These are phyloP conservation scores for Ips typographus DNA, from an alignment of 1,140 invertebrate species.

Conservation along the genomic window DNA sequence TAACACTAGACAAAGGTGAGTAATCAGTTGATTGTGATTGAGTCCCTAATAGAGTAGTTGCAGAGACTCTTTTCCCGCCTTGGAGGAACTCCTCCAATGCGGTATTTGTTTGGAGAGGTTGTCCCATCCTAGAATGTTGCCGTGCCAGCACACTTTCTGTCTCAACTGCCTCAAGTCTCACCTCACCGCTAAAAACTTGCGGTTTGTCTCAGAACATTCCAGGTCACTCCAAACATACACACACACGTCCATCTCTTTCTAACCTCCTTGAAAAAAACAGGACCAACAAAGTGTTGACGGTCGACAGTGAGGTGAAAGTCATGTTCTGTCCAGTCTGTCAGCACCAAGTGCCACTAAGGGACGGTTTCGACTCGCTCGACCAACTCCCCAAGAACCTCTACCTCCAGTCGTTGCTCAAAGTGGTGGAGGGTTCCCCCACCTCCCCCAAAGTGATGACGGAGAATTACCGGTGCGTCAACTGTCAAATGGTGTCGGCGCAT, in stretches of 20 bases:
- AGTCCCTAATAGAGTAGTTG: background rate
- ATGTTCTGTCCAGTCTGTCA: constrained; percentile 46
- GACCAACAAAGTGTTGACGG: background rate
- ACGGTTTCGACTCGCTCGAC: constrained; percentile 51
- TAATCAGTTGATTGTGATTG: background rate
- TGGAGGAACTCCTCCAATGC: constrained; percentile 71
- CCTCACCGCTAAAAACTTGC: constrained; percentile 44
- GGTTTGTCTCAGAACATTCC: background rate
- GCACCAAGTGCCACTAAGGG: constrained; percentile 47
- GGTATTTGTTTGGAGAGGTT: constrained; percentile 69
- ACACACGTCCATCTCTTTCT: background rate
- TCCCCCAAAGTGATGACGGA: constrained; percentile 39
- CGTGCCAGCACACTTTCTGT: constrained; percentile 78
- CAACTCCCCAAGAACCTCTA: constrained; percentile 61
- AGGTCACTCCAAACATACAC: background rate
- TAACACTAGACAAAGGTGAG: constrained; percentile 3
- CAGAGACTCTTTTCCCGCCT: constrained; percentile 51
- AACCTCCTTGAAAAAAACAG: too few relatives aligned
- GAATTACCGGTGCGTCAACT: constrained; percentile 48
- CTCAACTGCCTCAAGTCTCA: constrained; percentile 60
- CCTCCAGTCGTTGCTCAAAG: constrained; percentile 57
- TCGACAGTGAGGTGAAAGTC: constrained; percentile 23
- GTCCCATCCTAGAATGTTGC: constrained; percentile 67
- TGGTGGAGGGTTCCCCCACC: constrained; percentile 43
- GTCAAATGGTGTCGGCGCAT: constrained; percentile 54